Conservation (phyloP, 2,113 vertebrate species). For the Emberiza fucata region DNA sequence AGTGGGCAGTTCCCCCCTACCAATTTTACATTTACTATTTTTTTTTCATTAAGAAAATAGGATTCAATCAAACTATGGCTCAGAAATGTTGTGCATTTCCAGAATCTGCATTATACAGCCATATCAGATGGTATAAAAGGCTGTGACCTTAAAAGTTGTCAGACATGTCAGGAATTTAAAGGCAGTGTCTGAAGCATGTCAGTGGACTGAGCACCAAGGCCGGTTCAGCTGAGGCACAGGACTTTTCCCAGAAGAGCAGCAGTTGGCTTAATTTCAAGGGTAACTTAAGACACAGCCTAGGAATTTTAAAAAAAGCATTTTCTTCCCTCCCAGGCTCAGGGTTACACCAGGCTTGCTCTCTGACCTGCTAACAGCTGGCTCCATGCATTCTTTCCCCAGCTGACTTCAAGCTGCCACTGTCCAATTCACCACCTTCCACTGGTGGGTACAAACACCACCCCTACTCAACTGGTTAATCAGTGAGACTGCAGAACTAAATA, state of each 20-base stretch:
- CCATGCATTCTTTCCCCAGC: background rate
- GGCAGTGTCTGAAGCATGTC: background rate
- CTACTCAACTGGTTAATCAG: background rate
- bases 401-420: background rate
- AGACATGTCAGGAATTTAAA: slow-evolving; percentile 16
- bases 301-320: background rate
- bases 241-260: background rate
- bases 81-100: background rate
- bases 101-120: background rate
- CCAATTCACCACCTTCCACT: background rate
- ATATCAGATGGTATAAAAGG: background rate
- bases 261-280: background rate
- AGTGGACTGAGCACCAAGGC: background rate
- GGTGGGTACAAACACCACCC: background rate
- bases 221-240: background rate
- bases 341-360: background rate
- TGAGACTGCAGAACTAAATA: background rate
- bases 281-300: background rate
- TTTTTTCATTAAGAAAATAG: background rate
- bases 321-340: background rate
- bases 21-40: background rate
- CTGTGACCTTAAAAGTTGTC: background rate
- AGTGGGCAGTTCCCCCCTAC: background rate
- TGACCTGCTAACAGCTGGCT: background rate
- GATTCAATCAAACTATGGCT: background rate